A percentile compares a stretch with the other conserved stretches of the same genome.
Evolutionary conservation across 92 coral and sea anemone genomes (phyloP).

Genomic region (Epizoanthus ramosus): DNA sequence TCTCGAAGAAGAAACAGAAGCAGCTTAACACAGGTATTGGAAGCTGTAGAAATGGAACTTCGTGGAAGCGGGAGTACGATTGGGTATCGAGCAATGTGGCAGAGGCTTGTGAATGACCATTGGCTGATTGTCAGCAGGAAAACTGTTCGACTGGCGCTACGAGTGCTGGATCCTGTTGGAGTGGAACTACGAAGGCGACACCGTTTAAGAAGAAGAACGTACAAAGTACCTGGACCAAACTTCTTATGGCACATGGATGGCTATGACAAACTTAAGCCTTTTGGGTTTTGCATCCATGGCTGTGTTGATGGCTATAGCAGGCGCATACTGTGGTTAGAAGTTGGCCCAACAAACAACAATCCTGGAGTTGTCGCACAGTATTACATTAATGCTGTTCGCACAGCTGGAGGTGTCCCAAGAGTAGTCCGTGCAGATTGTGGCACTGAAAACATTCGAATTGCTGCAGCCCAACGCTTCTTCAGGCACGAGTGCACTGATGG

Average conservation of each 20-base stretch:
- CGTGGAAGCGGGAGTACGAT: slow-evolving; percentile 42
- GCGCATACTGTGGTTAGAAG: slow-evolving; percentile 26
- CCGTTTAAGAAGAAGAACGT: slow-evolving; percentile 8
- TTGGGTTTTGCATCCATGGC: slow-evolving; percentile 9
- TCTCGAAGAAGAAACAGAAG: slow-evolving; percentile 19
- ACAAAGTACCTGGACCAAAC: too few species aligned
- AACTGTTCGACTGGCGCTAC: slow-evolving; percentile 32
- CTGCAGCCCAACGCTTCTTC: slow-evolving; percentile 31
- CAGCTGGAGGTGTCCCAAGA: slow-evolving; percentile 29
- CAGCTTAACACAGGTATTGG: slow-evolving; percentile 21
- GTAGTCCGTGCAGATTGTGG: slow-evolving; percentile 37
- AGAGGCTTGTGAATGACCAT: slow-evolving; percentile 32
- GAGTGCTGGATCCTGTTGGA: slow-evolving; percentile 46
- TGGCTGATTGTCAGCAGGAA: slow-evolving; percentile 26
- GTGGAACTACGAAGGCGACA: slow-evolving; percentile 34
- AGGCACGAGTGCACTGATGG: slow-evolving; percentile 16
- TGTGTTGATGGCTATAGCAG: slow-evolving; percentile 9
- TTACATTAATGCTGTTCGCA: slow-evolving; percentile 26
- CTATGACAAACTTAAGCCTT: background rate
- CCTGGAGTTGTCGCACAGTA: slow-evolving; percentile 36
- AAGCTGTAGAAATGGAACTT: slow-evolving; percentile 37
- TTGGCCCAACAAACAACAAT: slow-evolving; percentile 22
- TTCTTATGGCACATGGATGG: background rate
- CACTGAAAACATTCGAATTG: slow-evolving; percentile 31
- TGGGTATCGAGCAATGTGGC: slow-evolving; percentile 49